Conservation (phyloP, 2,113 vertebrate genomes). For the Chionodraco myersi region DNA sequence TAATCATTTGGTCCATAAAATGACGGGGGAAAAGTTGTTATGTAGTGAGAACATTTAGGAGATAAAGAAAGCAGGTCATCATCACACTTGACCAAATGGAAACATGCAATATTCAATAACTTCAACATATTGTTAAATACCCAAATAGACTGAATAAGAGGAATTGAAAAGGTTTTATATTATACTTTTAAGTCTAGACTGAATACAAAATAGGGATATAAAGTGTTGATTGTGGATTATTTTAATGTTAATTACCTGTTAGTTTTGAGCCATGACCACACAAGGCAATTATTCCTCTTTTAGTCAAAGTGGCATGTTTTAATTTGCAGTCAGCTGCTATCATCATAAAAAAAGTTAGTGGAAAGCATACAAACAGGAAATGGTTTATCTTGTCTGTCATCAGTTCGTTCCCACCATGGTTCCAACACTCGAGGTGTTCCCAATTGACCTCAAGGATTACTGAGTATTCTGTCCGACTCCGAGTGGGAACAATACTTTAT, state of each 20-base stretch:
- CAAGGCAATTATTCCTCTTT: not conserved
- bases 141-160: no score
- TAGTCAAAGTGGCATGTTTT: not conserved
- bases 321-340: not conserved
- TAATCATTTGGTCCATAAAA: not conserved
- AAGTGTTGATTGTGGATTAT: not conserved
- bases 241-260: not conserved
- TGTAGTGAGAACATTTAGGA: no score
- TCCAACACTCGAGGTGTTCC: not conserved
- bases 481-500: not conserved
- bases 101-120: no score
- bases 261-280: not conserved
- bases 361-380: not conserved
- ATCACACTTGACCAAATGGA: no score
- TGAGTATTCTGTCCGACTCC: not conserved
- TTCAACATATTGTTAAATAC: no score
- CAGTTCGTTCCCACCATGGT: not conserved
- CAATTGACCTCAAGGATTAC: not conserved
- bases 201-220: no score
- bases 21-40: not conserved
- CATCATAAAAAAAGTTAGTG: not conserved
- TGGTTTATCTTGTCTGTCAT: not conserved
- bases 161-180: no score
- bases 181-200: no score
- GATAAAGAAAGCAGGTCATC: not conserved